Percentiles rank a stretch among this genome's conserved stretches.
These are phyloP conservation scores for Phylloscopus collybita DNA, from an alignment of 2,797 vertebrate species.

Conservation along the genomic window DNA sequence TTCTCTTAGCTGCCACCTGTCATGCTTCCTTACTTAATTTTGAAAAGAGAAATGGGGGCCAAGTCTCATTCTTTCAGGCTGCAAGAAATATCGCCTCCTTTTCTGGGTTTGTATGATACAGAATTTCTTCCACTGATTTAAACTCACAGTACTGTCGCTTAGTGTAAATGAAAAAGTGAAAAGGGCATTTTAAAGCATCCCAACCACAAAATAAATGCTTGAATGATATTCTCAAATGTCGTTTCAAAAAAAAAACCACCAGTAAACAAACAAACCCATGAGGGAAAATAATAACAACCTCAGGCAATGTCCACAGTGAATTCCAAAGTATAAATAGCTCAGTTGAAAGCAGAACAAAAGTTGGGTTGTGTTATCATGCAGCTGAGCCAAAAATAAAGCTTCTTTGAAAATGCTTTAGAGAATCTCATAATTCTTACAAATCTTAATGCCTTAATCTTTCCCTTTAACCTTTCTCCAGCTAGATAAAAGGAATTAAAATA, in stretches of 20 bases:
- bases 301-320: conserved; percentile 14
- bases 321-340: conserved; percentile 51
- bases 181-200: not conserved
- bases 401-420: conserved; percentile 38
- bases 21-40: not conserved
- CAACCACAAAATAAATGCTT: not conserved
- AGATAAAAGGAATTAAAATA: conserved; percentile 62
- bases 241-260: not conserved
- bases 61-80: not conserved
- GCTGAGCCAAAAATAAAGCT: conserved; percentile 58
- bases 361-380: not conserved
- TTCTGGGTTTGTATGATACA: not conserved
- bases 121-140: conserved; percentile 21
- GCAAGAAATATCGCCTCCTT: not conserved
- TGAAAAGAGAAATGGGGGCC: not conserved
- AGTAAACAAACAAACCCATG: not conserved
- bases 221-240: not conserved
- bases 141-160: not conserved
- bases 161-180: not conserved
- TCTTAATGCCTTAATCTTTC: conserved; percentile 58
- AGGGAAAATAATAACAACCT: conserved; percentile 28
- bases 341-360: conserved; percentile 36
- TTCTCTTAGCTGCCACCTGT: not conserved
- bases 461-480: conserved; percentile 42
- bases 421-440: conserved; percentile 32